Evolutionary conservation across 2,888 invertebrate genomes (phyloP), one percentile per base, ranked within the genome.

Genomic region (Thereva nobilitata): DNA sequence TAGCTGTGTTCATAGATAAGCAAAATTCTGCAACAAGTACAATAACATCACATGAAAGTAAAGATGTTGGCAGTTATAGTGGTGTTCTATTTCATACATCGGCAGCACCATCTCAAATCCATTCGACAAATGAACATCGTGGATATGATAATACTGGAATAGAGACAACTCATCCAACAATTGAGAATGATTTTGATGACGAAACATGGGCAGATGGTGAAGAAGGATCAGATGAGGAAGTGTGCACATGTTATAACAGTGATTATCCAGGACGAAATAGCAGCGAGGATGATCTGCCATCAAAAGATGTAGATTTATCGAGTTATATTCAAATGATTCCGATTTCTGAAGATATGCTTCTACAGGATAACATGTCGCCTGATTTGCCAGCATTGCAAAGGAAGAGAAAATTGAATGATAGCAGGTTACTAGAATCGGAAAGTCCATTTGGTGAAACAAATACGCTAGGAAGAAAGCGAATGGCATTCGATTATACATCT

Each of bases 161-260:
- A 9, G 55, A 54, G 8, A 41, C 47, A 5, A 45, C 54, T 5
- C 44, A 34, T 35, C 50, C 61, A 23, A 61, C 35, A 49, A 68
- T 67, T 64, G 70, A 73, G 9, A 73, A 73, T 42, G 74, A 74
- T 44, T 74, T 72, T 55, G 73, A 74, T 47, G 75, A 79, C 5
- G 79, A 79, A 35, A 76, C 78, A 0, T 80, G 80, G 79, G 79
- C 75, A 45, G 81, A 80, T 68, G 78, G 80, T 68, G 82, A 81
- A 45, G 82, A 80, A 64, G 79, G 77, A 64, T 78, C 77, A 0
- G 79, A 81, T 68, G 81, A 82, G 69, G 82, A 81, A 70, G 74
- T 80, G 52, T 81, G 81, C 67, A 81, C 82, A 6, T 81, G 81
- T 67, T 77, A 76, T 68, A 78, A 78, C 49, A 75, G 77, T 68